These are phyloP conservation scores for Poeciliopsis presidionis DNA, from an alignment of 2,797 vertebrate genomes.

Conservation along the genomic window DNA sequence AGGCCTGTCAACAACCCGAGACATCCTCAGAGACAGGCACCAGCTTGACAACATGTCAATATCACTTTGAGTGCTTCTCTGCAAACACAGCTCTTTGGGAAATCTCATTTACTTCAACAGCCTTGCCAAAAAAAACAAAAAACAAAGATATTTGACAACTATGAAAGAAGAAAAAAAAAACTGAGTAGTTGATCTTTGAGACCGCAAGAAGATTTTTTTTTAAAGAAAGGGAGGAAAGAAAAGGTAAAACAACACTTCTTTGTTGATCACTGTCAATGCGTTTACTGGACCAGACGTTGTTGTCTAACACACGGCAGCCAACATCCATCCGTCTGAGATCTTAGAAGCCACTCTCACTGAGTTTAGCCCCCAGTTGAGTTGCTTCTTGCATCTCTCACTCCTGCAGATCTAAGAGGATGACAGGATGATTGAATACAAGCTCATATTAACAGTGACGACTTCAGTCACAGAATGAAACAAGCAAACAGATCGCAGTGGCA, in stretches of 20 bases:
- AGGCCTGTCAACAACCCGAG: constrained; percentile 80
- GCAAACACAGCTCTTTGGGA: constrained; percentile 81
- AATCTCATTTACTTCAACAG: constrained; percentile 83
- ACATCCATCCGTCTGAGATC: constrained; percentile 76
- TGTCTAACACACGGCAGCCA: constrained; percentile 76
- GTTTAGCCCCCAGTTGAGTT: constrained; percentile 79
- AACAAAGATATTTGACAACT: constrained; percentile 71
- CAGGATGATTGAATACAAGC: constrained; percentile 84
- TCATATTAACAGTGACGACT: constrained; percentile 81
- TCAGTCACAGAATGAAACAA: constrained; percentile 75
- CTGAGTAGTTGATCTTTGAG: constrained; percentile 81
- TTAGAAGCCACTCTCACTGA: constrained; percentile 73
- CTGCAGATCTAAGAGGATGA: constrained; percentile 77
- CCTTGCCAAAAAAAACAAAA: constrained; percentile 63
- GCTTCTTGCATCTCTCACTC: constrained; percentile 83
- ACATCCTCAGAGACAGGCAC: constrained; percentile 80
- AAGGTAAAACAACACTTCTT: constrained; percentile 80
- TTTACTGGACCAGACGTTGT: constrained; percentile 82
- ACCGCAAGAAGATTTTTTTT: constrained; percentile 73
- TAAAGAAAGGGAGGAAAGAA: constrained; percentile 35
- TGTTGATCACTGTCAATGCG: constrained; percentile 85
- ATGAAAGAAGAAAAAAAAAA: constrained; percentile 46
- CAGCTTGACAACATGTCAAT: constrained; percentile 87
- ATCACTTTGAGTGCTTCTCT: constrained; percentile 82
- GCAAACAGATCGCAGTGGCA: constrained; percentile 64